phyloP scores from a whole-genome alignment of 2,113 vertebrate species.

The Corydoras maculifer region DNA sequence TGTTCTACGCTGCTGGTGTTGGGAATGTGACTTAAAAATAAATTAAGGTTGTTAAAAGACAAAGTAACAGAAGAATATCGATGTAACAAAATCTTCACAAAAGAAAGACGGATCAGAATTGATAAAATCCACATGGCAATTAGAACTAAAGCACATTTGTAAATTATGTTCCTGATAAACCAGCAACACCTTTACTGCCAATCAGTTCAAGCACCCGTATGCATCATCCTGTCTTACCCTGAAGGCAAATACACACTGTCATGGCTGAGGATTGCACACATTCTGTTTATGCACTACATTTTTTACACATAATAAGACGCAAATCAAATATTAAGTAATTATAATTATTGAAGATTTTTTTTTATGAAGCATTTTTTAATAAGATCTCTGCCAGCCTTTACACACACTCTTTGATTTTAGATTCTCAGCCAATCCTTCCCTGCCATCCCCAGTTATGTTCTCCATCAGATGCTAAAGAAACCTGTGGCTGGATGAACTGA shows the following conservation, averaged over 20 bases:
- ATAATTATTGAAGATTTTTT: constrained; percentile 27
- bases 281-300: no score
- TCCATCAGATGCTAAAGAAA: constrained; percentile 2
- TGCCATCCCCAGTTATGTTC: neutral
- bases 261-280: no score
- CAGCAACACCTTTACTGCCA: constrained; percentile 19
- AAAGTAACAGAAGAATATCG: neutral
- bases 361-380: constrained; percentile 54
- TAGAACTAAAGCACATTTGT: neutral
- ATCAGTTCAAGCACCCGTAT: constrained; percentile 42
- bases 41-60: neutral
- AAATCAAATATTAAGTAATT: no score
- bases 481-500: neutral
- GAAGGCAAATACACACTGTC: neutral
- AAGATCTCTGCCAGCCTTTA: constrained; percentile 10
- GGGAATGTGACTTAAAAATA: neutral
- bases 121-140: no score
- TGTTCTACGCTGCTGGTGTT: neutral
- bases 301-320: no score
- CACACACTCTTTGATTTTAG: neutral
- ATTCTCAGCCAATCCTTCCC: neutral
- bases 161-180: neutral
- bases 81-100: neutral
- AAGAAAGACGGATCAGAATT: no score
- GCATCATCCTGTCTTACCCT: constrained; percentile 51